These are phyloP conservation scores for Crossaster papposus DNA, from an alignment of 53 echinoderm and acorn worm genomes.

Conservation along the genomic window DNA sequence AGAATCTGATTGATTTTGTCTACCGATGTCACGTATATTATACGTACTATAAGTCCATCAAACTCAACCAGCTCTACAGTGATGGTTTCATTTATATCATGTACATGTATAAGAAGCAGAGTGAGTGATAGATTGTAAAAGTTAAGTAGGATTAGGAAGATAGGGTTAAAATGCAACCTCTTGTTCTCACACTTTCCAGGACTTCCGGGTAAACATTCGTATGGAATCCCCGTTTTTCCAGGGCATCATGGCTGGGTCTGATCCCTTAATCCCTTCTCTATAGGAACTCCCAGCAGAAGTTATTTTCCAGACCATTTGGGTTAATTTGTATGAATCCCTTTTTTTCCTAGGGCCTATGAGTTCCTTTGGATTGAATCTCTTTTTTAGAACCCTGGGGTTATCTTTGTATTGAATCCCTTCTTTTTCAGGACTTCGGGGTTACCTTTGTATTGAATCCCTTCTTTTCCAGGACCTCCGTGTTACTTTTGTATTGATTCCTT, in stretches of 20 bases:
- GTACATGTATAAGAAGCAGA: no score
- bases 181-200: constrained; percentile 43
- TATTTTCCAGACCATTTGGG: constrained; percentile 30
- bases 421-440: neutral
- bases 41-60: no score
- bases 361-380: constrained; percentile 55
- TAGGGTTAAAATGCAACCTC: no score
- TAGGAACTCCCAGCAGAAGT: neutral
- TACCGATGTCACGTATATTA: no score
- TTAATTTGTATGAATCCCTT: neutral
- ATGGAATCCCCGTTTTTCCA: no score
- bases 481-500: constrained; percentile 53
- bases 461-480: constrained; percentile 24
- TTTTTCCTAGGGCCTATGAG: neutral
- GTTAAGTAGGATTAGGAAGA: no score
- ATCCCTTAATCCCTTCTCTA: constrained; percentile 45
- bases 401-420: no score
- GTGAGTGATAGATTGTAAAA: no score
- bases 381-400: constrained; percentile 33
- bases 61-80: no score
- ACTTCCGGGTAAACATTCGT: constrained; percentile 5
- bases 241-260: neutral
- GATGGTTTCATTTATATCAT: no score
- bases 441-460: constrained; percentile 55
- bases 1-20: no score